Evolutionary conservation across 2,888 invertebrate species (phyloP), one percentile per base, ranked within the genome.

Genomic region (Lasioglossum leucozonium): DNA sequence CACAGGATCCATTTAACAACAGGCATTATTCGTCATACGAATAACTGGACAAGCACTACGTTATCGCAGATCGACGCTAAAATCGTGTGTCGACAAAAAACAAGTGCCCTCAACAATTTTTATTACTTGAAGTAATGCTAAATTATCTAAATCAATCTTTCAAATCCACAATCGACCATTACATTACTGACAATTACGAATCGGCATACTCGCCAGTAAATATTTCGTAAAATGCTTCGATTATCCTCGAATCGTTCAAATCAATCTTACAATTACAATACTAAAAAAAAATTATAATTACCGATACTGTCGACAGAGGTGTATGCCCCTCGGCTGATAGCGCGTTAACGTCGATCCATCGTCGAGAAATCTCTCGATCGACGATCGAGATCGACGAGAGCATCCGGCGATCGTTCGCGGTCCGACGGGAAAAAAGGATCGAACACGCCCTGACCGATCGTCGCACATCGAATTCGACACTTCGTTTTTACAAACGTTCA

Each of bases 401-500:
- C 26, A 26, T 8, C 26, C 6, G 8, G 26, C 51, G 65, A 16
- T 72, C 72, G 30, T 34, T 73, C 55, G 55, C 22, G 67, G 67
- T 55, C 55, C 55, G 37, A n/a, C 26, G 37, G 26, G n/a, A n/a
- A 30, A 71, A 69, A 71, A 71, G 16, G 42, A 8, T 58, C 34
- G 10, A 44, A 44, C 30, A n/a, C 40, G 13, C 30, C 51, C 58
- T 30, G 85, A 75, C 65, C 75, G 81, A 85, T 80, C 77, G 75
- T 72, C 79, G 80, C 75, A 65, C 85, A 78, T 40, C 18, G 58
- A 81, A 34, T 72, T 76, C 72, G 69, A 75, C 47, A 74, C 77
- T 73, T 69, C 69, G 40, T 69, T 62, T 79, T 87, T 79, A 80
- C 72, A 82, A 87, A 86, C 78, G 80, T 86, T 62, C 80, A 87